phyloP scores from a whole-genome alignment of 2,113 vertebrate genomes.

The Lamprotornis superbus region DNA sequence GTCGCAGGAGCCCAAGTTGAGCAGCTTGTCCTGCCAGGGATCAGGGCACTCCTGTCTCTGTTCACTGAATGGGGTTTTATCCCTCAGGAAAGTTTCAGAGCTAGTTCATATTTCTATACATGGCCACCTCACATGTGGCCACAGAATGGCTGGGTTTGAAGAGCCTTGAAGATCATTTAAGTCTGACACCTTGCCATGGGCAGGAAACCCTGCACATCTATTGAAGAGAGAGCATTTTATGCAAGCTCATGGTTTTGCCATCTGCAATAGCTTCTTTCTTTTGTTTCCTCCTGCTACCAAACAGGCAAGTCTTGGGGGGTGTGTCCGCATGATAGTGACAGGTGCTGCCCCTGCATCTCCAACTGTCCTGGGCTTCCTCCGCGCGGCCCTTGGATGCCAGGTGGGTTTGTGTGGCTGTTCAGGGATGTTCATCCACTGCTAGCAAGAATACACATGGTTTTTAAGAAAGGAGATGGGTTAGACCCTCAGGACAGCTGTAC shows the following conservation, averaged over 20 bases:
- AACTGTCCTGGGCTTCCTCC: constrained; percentile 88
- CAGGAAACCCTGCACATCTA: neutral
- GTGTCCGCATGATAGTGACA: constrained; percentile 94
- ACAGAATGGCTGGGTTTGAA: neutral
- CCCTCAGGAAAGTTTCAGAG: neutral
- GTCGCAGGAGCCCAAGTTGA: accelerated
- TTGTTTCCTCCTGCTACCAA: neutral
- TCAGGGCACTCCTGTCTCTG: accelerated
- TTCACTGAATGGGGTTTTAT: accelerated
- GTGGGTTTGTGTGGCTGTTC: constrained; percentile 38
- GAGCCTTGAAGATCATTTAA: neutral
- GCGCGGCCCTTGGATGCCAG: constrained; percentile 95
- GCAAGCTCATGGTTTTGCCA: neutral
- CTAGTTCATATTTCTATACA: neutral
- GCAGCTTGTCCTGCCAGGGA: neutral
- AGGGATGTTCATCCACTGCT: accelerated
- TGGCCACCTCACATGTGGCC: neutral
- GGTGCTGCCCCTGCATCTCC: constrained; percentile 94
- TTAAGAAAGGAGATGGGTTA: no score
- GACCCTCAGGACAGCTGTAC: neutral
- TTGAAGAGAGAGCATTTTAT: neutral
- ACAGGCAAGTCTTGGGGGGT: constrained; percentile 90
- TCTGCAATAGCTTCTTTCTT: neutral
- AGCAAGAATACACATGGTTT: accelerated
- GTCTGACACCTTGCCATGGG: neutral